A percentile compares a stretch with the other conserved stretches of the same genome.
phyloP scores from a whole-genome alignment of 2,113 vertebrate genomes.

The Stomatorhinus ivindoensis region DNA sequence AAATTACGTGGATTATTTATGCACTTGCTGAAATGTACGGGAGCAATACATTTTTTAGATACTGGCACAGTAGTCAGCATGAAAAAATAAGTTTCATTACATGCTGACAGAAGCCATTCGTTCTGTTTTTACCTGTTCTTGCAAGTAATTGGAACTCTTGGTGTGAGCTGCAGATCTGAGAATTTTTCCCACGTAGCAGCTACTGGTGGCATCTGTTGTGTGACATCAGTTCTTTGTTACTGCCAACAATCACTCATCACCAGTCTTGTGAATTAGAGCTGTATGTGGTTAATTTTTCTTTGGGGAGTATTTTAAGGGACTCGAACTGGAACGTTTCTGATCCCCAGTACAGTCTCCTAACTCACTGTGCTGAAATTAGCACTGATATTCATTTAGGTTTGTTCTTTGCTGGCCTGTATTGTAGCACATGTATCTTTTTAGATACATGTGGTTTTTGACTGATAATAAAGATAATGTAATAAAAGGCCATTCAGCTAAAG shows the following conservation, averaged over 20 bases:
- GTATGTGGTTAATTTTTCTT: background rate
- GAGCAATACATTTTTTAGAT: background rate
- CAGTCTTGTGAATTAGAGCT: background rate
- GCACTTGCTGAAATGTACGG: background rate
- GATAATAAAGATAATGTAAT: background rate
- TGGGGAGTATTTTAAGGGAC: background rate
- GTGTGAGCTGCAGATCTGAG: background rate
- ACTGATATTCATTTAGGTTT: background rate
- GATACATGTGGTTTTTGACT: background rate
- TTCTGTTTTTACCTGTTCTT: background rate
- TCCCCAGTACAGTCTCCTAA: background rate
- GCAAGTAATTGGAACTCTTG: background rate
- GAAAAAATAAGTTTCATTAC: background rate
- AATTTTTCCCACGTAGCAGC: background rate
- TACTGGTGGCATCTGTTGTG: constrained; percentile 2
- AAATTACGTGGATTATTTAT: background rate
- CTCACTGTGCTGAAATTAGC: background rate
- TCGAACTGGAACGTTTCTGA: background rate
- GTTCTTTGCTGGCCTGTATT: background rate
- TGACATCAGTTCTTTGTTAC: background rate
- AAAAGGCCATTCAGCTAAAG: background rate
- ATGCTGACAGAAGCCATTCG: background rate
- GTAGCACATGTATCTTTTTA: background rate
- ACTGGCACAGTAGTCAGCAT: background rate
- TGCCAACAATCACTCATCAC: background rate